Evolutionary conservation across 2,797 vertebrate genomes (phyloP).

Genomic region (Pseudochirops corinnae): DNA sequence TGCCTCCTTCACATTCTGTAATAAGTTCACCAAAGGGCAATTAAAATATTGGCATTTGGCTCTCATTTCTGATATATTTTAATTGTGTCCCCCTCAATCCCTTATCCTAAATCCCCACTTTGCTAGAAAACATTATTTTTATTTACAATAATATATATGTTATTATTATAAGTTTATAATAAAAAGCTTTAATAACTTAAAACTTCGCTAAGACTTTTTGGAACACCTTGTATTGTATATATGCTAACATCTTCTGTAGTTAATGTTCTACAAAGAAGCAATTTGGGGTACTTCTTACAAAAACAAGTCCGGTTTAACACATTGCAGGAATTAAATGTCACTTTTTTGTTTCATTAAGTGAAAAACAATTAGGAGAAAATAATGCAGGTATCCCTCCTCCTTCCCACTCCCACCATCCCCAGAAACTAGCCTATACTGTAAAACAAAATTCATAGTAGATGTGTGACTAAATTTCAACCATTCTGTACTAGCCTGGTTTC

Average conservation of each 20-base stretch:
- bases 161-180: not conserved
- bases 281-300: not conserved
- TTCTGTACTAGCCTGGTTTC: not conserved
- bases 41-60: slow-evolving; percentile 57
- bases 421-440: not conserved
- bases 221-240: not conserved
- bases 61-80: slow-evolving; percentile 70
- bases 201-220: not conserved
- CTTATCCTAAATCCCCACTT: slow-evolving; percentile 42
- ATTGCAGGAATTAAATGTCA: slow-evolving; percentile 24
- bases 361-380: not conserved
- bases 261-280: slow-evolving; percentile 39
- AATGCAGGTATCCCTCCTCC: not conserved
- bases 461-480: not conserved
- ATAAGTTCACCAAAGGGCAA: slow-evolving; percentile 70
- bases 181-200: not conserved
- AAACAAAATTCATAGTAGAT: not conserved
- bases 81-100: slow-evolving; percentile 31
- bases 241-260: slow-evolving; percentile 1
- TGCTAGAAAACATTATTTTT: slow-evolving; percentile 34
- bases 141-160: not conserved
- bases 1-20: slow-evolving; percentile 77
- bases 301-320: slow-evolving; percentile 18
- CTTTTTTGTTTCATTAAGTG: not conserved
- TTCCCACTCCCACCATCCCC: too few species aligned